Base-by-base conservation (phyloP, 92 coral and sea anemone species). In the Epizoanthus illoricatus region DNA sequence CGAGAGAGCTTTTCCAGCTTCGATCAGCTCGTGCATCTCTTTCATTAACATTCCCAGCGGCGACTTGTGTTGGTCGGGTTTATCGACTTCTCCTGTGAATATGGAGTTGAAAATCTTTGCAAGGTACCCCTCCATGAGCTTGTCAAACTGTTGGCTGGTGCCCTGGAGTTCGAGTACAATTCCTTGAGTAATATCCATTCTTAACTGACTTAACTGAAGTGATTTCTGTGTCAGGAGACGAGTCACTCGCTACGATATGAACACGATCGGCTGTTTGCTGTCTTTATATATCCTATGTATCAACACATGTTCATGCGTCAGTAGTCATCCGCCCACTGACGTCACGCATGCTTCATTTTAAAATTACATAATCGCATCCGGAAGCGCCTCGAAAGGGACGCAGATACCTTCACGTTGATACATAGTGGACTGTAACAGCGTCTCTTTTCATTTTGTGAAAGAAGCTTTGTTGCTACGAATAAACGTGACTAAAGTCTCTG, bases 1-100 rank as follows among this genome's bases (percentile, higher is more conserved):
- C 3, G 91, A 79, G 65, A 59, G 65, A 13, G 85, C 89, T 73
- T 67, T 85, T 47, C 81, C 89, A 24, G 60, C 64, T 75, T 88
- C 84, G n/a, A 85, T 68, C 6, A 88, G 85, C 56, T 55, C 47
- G 67, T 80, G 65, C 17, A 88, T 63, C 65, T 80, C 71, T 60
- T 63, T 88, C 64, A 88, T 56, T 18, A 85, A 28, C 18, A 72
- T 39, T 42, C 91, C 91, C 1, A 88, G 80, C 59, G 71, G 19
- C 15, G 71, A 78, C 16, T 20, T 21, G 43, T 63, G 23, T 42
- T 63, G 2, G 4, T 23, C 10, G 2, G 62, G n/a, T 0, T 23
- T 57, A 63, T 78, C 71, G 41, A 78, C 82, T 63, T 78, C 71
- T 7, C 82, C 82, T 7, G 82, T 78, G 49, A 59, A 78, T 18